Conservation (phyloP, 2,113 vertebrate genomes). For the Callospermophilus lateralis region DNA sequence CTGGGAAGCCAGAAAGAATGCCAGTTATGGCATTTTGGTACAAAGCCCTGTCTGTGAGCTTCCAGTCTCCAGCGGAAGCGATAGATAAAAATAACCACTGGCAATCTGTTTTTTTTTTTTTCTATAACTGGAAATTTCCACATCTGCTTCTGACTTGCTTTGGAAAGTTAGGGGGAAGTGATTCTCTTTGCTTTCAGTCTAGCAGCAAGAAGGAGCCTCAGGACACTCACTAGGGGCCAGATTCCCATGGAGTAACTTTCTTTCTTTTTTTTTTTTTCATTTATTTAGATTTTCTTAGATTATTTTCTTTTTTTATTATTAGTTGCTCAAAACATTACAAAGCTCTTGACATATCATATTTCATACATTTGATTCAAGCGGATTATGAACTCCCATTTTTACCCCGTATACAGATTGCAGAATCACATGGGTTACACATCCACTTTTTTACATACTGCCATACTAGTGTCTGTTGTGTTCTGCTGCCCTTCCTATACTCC, state of each 20-base stretch:
- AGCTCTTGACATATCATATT: too few species aligned
- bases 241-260: neutral
- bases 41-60: neutral
- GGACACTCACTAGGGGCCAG: neutral
- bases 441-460: too few species aligned
- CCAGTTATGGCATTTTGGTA: slow-evolving; percentile 26
- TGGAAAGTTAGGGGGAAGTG: neutral
- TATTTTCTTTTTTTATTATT: too few species aligned
- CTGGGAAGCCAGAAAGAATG: neutral
- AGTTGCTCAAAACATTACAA: too few species aligned
- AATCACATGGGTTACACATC: too few species aligned
- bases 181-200: neutral
- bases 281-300: too few species aligned
- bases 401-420: too few species aligned
- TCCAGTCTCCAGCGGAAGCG: slow-evolving; percentile 18
- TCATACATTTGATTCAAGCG: too few species aligned
- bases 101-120: neutral
- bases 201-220: neutral
- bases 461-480: too few species aligned
- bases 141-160: slow-evolving; percentile 22
- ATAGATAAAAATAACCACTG: slow-evolving; percentile 43
- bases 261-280: neutral
- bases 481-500: neutral
- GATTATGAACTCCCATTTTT: too few species aligned
- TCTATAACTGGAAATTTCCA: slow-evolving; percentile 36